These are phyloP conservation scores for Bovichtus diacanthus DNA, from an alignment of 2,797 vertebrate species.

Conservation along the genomic window DNA sequence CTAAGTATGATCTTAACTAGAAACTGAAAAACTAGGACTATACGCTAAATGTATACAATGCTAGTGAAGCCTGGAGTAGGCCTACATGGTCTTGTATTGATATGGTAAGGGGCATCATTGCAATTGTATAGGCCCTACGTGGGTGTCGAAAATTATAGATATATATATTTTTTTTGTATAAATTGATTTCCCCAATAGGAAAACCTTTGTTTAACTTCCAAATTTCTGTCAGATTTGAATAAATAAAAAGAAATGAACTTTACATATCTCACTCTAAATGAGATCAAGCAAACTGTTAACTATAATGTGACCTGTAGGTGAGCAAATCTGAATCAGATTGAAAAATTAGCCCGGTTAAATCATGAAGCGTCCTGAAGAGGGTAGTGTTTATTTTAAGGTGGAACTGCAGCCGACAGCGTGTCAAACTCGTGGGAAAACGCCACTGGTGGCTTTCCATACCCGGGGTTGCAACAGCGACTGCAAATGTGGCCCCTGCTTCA, in stretches of 20 bases:
- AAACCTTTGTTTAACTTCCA: background rate
- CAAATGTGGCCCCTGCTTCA: background rate
- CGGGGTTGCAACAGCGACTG: rapidly evolving
- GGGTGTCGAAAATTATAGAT: no score
- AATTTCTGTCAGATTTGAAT: no score
- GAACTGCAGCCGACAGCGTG: conserved; percentile 30
- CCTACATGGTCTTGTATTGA: no score
- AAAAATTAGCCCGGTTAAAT: conserved; percentile 72
- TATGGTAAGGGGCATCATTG: no score
- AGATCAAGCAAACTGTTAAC: background rate
- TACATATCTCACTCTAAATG: background rate
- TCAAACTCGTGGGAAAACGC: background rate
- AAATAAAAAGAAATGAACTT: no score
- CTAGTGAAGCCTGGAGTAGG: no score
- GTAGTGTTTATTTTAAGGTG: conserved; percentile 83
- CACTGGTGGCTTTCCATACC: no score
- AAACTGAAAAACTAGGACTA: no score
- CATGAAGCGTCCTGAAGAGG: conserved; percentile 67
- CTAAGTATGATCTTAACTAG: no score
- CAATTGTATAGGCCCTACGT: no score
- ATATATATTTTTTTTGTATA: no score
- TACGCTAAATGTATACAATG: no score
- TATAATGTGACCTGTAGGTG: conserved; percentile 7
- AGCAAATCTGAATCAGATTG: conserved; percentile 52
- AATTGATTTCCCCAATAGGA: background rate